phyloP scores from a whole-genome alignment of 2,888 invertebrate species.

The Julus scanicus region DNA sequence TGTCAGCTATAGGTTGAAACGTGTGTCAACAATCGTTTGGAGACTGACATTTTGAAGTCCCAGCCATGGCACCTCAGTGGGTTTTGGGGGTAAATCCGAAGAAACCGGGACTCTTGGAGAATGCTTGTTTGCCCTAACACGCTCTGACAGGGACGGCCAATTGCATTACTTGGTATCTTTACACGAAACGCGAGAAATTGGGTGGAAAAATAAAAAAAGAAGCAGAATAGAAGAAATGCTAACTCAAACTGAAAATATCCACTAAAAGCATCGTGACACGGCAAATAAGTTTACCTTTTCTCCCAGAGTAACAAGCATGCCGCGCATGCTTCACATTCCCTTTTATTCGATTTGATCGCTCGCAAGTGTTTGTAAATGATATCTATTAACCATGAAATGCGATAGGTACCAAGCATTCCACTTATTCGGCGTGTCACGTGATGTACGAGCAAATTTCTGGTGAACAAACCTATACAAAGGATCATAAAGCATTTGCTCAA shows the following conservation, averaged over 20 bases:
- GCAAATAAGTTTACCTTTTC: conserved; percentile 4
- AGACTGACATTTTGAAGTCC: conserved; percentile 11
- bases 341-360: conserved; percentile 34
- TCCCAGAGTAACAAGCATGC: neutral
- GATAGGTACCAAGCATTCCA: neutral
- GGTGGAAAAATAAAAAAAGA: neutral
- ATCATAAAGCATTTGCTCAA: no score
- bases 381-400: conserved; percentile 34
- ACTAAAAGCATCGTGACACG: conserved; percentile 38
- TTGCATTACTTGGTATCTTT: conserved; percentile 38
- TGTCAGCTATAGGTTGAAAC: conserved; percentile 20
- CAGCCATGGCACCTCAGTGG: neutral
- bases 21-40: conserved; percentile 41
- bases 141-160: conserved; percentile 38
- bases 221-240: neutral
- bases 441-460: no score
- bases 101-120: neutral
- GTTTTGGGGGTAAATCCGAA: neutral
- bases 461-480: no score
- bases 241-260: conserved; percentile 37
- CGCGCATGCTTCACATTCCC: neutral
- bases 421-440: no score
- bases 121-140: conserved; percentile 40
- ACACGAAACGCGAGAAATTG: neutral
- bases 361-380: conserved; percentile 43